phyloP scores from a whole-genome alignment of 2,113 vertebrate species.

The Malurus elegans region DNA sequence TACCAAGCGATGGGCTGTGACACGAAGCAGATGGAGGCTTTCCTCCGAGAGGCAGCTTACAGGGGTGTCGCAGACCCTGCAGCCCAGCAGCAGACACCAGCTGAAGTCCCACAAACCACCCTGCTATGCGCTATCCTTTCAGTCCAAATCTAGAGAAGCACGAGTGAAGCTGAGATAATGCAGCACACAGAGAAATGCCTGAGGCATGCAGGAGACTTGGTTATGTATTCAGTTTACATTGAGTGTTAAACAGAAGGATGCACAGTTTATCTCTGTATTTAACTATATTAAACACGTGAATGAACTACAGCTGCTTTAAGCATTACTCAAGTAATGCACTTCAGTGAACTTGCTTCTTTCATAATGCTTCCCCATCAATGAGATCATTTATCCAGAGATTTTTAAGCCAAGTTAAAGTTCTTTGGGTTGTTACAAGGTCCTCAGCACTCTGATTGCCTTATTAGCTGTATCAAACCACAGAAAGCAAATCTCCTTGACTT shows the following conservation, averaged over 20 bases:
- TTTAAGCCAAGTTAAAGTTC: constrained; percentile 17
- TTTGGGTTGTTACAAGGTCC: background rate
- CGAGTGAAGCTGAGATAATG: background rate
- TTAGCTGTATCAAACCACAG: background rate
- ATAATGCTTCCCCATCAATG: background rate
- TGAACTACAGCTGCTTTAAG: background rate
- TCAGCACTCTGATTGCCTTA: background rate
- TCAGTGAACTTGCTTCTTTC: background rate
- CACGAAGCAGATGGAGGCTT: background rate
- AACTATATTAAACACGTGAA: background rate
- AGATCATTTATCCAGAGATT: constrained; percentile 5
- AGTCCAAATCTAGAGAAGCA: background rate
- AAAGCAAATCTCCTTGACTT: background rate
- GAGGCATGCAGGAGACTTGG: background rate
- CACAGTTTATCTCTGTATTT: background rate
- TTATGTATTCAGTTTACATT: background rate
- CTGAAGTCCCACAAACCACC: background rate
- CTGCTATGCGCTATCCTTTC: background rate
- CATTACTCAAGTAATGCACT: background rate
- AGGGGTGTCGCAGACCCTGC: background rate
- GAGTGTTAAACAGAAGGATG: constrained; percentile 11
- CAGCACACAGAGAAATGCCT: background rate
- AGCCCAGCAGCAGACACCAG: background rate
- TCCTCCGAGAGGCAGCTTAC: background rate
- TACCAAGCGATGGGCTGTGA: background rate